Conservation (phyloP, 2,888 invertebrate genomes). For the Keiferia lycopersicella region DNA sequence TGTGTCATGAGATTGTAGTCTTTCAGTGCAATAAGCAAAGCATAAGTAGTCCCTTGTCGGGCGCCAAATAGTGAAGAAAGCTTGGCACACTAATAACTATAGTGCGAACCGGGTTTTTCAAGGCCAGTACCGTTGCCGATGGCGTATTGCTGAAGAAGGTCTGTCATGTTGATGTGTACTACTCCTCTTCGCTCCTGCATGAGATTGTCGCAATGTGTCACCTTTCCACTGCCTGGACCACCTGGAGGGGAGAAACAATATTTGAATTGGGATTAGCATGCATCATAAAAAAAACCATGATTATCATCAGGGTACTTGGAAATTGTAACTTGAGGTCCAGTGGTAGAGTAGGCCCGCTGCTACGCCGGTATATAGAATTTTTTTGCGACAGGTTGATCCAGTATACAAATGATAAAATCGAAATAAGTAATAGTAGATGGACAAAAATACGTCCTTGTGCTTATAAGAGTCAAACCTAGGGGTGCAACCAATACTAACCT, state of each 20-base stretch:
- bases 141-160: conserved; percentile 93
- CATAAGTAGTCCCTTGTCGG: not conserved
- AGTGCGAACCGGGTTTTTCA: conserved; percentile 17
- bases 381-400: no score
- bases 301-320: no score
- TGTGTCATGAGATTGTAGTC: no score
- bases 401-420: no score
- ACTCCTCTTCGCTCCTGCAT: conserved; percentile 93
- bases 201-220: conserved; percentile 96
- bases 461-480: no score
- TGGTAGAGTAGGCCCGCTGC: no score
- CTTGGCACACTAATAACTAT: conserved; percentile 7
- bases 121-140: conserved; percentile 88
- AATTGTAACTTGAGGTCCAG: no score
- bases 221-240: conserved; percentile 98
- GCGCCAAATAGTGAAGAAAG: not conserved
- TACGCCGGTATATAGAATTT: no score
- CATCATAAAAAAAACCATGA: no score
- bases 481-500: no score
- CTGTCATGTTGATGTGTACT: conserved; percentile 95
- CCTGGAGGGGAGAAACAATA: conserved; percentile 76
- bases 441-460: no score
- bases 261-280: not conserved
- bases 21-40: not conserved
- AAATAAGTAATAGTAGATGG: no score